Conservation (phyloP, 2,888 invertebrate species). For the Chrysolina haemoptera region DNA sequence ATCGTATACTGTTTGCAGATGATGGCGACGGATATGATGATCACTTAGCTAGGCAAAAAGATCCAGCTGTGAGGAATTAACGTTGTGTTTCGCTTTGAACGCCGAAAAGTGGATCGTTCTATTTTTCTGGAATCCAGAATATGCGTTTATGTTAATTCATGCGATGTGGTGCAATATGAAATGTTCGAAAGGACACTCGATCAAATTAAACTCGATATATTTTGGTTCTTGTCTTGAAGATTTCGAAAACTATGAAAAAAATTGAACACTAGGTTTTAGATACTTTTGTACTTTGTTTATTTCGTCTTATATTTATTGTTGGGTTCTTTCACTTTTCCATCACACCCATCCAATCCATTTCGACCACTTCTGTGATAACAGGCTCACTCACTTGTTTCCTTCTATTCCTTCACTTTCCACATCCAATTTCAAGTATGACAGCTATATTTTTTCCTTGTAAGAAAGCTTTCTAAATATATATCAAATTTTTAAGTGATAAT, state of each 20-base stretch:
- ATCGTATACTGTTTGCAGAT: conserved; percentile 62
- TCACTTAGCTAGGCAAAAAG: conserved; percentile 68
- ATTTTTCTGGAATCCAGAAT: conserved; percentile 14
- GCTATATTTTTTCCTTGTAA: not conserved
- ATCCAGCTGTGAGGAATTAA: conserved; percentile 71
- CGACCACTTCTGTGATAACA: conserved; percentile 4
- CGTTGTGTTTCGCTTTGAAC: not conserved
- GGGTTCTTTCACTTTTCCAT: not conserved
- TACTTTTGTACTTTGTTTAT: not conserved
- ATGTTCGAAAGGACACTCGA: not conserved
- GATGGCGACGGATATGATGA: conserved; percentile 72
- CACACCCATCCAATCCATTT: not conserved
- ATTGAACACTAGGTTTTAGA: not conserved
- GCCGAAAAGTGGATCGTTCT: not conserved
- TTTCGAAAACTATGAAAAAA: not conserved
- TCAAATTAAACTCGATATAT: not conserved
- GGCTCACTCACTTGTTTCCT: not conserved
- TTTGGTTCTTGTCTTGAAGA: not conserved
- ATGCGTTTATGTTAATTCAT: not conserved
- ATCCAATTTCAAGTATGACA: not conserved
- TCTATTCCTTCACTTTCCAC: not conserved
- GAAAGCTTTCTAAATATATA: not conserved
- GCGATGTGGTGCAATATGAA: not conserved
- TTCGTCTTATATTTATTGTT: not conserved
- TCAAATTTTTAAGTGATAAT: not conserved